Evolutionary conservation across 2,797 vertebrate species (phyloP).

Genomic region (Nasua narica): DNA sequence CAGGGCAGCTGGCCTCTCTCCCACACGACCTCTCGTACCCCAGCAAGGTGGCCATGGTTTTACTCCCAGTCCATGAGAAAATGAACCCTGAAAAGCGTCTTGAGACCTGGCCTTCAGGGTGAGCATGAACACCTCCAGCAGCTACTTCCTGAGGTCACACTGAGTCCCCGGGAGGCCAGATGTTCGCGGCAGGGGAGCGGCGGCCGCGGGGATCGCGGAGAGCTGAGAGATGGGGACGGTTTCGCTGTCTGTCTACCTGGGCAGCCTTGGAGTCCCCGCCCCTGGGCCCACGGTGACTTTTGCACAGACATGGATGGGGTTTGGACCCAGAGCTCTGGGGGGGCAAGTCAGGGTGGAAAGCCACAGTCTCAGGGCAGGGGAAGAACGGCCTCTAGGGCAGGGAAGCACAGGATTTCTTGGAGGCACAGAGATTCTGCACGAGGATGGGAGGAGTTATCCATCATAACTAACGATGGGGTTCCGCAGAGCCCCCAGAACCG

Average conservation of each 20-base stretch:
- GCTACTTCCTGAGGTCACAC: neutral
- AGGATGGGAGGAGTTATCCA: too few relatives aligned
- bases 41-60: neutral
- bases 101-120: neutral
- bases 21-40: neutral
- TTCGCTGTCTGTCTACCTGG: too few relatives aligned
- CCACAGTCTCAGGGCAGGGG: fast-evolving
- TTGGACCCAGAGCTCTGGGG: neutral
- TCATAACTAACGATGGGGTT: neutral
- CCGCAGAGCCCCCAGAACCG: neutral
- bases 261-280: neutral
- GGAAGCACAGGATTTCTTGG: neutral
- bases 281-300: fast-evolving
- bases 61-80: neutral
- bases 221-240: neutral
- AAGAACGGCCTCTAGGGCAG: neutral
- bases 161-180: neutral
- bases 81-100: neutral
- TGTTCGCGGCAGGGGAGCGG: too few relatives aligned
- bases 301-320: too few relatives aligned
- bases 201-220: too few relatives aligned
- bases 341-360: neutral
- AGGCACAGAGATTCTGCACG: neutral
- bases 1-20: neutral
- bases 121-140: neutral